These are phyloP conservation scores for Ceyx cyanopectus DNA, from an alignment of 2,113 vertebrate genomes.

Conservation along the genomic window DNA sequence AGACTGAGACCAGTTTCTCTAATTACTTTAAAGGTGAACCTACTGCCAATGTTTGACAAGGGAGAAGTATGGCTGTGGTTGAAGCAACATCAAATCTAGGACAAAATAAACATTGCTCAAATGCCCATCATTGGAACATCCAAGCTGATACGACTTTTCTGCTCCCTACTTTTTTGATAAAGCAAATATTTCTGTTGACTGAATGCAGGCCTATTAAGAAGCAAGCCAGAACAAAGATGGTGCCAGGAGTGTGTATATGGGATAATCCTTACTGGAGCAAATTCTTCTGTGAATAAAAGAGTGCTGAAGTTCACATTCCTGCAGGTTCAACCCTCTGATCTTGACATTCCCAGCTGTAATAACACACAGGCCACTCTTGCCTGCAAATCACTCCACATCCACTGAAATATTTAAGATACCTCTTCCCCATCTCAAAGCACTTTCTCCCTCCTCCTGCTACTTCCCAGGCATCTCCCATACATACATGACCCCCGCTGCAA, in stretches of 20 bases:
- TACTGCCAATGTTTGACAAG: not conserved
- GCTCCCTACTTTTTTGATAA: not conserved
- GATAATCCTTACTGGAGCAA: not conserved
- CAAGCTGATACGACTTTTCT: not conserved
- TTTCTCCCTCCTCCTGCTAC: not conserved
- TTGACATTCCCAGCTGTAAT: not conserved
- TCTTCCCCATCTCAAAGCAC: not conserved
- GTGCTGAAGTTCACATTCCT: not conserved
- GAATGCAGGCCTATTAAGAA: not conserved
- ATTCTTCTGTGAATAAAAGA: not conserved
- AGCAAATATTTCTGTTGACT: not conserved
- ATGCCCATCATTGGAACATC: not conserved
- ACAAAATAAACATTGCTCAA: not conserved
- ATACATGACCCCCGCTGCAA: rapidly evolving
- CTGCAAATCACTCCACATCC: not conserved
- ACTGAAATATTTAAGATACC: not conserved
- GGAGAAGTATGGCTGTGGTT: not conserved
- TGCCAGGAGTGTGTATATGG: rapidly evolving
- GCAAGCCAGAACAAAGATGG: not conserved
- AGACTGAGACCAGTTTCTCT: not conserved
- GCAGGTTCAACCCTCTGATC: not conserved
- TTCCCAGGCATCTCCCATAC: not conserved
- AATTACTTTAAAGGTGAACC: not conserved
- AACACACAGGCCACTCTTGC: not conserved
- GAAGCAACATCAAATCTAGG: not conserved